Evolutionary conservation across 2,113 vertebrate genomes (phyloP).

Genomic region (Macrotis lagotis): DNA sequence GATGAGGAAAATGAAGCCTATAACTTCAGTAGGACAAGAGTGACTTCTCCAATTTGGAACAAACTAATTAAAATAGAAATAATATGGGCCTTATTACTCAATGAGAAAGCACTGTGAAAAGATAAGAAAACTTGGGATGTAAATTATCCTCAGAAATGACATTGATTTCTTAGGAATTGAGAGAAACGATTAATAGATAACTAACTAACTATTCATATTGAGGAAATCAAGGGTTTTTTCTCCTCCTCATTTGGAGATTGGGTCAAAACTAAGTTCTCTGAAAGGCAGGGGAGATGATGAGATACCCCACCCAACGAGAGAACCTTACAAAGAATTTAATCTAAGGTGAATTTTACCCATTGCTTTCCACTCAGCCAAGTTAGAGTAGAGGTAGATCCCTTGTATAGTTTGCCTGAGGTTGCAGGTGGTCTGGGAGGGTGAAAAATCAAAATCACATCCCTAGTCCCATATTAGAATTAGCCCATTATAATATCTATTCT

Average conservation of each 20-base stretch:
- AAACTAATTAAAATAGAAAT: constrained; percentile 6
- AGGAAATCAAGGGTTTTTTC: neutral
- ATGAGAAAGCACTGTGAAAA: constrained; percentile 30
- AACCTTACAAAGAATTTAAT: neutral
- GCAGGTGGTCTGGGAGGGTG: neutral
- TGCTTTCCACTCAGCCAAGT: neutral
- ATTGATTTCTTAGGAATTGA: constrained; percentile 23
- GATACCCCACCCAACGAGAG: neutral
- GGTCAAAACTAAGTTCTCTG: neutral
- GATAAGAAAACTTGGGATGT: constrained; percentile 2
- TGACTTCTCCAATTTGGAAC: accelerated
- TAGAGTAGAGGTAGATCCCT: neutral
- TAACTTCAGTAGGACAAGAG: too few species aligned
- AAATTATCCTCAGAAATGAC: constrained; percentile 36
- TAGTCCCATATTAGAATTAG: too few species aligned
- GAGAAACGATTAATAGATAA: neutral
- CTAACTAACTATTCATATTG: neutral
- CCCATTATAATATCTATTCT: neutral
- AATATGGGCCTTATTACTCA: neutral
- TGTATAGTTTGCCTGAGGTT: neutral
- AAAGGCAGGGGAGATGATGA: neutral
- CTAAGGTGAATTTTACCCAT: neutral
- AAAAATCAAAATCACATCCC: neutral
- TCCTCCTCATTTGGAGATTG: neutral
- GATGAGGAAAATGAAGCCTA: too few species aligned